Percentiles rank a stretch among this genome's conserved stretches.
These are phyloP conservation scores for Oscheius sp. DNA, from an alignment of 2,888 invertebrate species.

Conservation along the genomic window DNA sequence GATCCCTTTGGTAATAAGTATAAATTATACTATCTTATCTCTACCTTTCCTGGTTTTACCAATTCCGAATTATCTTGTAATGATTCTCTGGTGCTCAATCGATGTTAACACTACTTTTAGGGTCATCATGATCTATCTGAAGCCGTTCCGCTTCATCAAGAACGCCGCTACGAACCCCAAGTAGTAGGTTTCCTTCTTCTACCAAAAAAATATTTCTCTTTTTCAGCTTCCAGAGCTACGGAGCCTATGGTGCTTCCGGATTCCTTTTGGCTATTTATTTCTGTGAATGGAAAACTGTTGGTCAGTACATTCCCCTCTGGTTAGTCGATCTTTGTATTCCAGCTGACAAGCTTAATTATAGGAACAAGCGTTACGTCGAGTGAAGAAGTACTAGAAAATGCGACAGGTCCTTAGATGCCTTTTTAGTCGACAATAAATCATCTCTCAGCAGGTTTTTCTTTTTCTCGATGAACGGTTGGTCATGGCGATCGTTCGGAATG, in stretches of 20 bases:
- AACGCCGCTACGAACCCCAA: slow-evolving; percentile 64
- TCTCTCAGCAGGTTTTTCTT: too few relatives aligned
- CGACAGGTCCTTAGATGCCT: too few relatives aligned
- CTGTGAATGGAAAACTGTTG: slow-evolving; percentile 70
- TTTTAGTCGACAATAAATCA: too few relatives aligned
- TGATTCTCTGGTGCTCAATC: neutral
- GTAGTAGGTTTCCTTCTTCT: slow-evolving; percentile 50
- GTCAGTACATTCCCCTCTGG: slow-evolving; percentile 71
- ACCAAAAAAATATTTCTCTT: neutral
- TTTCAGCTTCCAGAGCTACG: slow-evolving; percentile 61
- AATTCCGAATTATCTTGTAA: neutral
- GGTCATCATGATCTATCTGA: slow-evolving; percentile 61
- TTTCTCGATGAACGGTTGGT: too few relatives aligned
- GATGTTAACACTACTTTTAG: neutral
- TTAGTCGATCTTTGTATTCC: too few relatives aligned
- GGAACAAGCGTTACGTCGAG: slow-evolving; percentile 56
- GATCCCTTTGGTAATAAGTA: neutral
- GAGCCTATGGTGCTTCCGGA: slow-evolving; percentile 62
- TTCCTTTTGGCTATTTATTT: slow-evolving; percentile 68
- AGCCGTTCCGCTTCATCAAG: slow-evolving; percentile 62
- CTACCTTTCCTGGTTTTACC: neutral
- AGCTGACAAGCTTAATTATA: too few relatives aligned
- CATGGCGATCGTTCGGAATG: too few relatives aligned
- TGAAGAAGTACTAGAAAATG: neutral
- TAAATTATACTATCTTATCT: neutral